Base-by-base conservation (phyloP, 2,113 vertebrate species). In the Dinomys branickii region DNA sequence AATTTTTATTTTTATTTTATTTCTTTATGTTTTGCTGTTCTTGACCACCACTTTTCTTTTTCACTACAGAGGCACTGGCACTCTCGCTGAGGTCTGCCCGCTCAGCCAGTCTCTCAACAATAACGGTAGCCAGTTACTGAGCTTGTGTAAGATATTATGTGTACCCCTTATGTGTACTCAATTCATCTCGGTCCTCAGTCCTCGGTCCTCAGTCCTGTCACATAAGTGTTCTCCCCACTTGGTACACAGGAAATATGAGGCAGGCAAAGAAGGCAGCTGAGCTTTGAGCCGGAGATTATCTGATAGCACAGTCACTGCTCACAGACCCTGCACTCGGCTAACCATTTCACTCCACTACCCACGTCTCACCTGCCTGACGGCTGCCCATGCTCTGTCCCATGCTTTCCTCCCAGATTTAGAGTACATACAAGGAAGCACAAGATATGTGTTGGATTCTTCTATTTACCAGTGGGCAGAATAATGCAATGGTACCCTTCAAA, bases 311-410 rank as follows among this genome's bases (percentile, higher is more conserved):
- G 71, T 33, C 50, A 50, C 61, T 85, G 71, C 71, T 22, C 50
- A 67, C 3, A 0, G 14, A 16, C 14, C 44, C 19, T 1, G 16
- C 3, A 12, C 11, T 58, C 24, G 3, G 30, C 3, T 50, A 0
- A 10, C 33, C 24, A 1, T 11, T 8, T 26, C 54, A 71, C 52
- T 38, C 19, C 47, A 33, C 30, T 19, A 3, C 26, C 30, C 7
- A 14, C 7, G 77, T 52, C 77, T 19, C 13, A 28, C 47, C 77
- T 35, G 26, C n/a, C 56, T 63, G 54, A 61, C 65, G 28, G 28
- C 65, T 35, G 26, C 86, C 35, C 44, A 20, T 20, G 12, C 24
- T 52, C 85, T 17, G 19, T 30, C 22, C 59, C 35, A 41, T 17
- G 10, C 82, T n/a, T 83, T 28, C 22, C 50, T 4, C 26, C 54